Evolutionary conservation across 2,797 vertebrate species (phyloP).

Genomic region (Heterohyrax brucei): DNA sequence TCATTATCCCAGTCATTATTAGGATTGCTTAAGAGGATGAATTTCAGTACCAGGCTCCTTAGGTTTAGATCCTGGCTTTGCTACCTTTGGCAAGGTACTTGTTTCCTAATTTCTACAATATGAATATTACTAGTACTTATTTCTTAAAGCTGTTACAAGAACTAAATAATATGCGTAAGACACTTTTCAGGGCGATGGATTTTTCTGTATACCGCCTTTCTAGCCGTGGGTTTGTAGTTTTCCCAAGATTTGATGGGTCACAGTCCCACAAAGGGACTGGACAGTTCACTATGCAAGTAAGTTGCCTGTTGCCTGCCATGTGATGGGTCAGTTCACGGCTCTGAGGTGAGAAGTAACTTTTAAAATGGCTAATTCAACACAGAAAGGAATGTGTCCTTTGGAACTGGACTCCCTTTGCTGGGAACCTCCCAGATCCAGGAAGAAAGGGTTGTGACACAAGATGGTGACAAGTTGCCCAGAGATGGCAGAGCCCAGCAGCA

Average conservation of each 20-base stretch:
- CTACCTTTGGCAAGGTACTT: too few species aligned
- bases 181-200: background rate
- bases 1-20: conserved; percentile 50
- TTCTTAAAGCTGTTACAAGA: conserved; percentile 22
- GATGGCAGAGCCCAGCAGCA: background rate
- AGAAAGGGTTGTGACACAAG: background rate
- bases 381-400: background rate
- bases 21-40: conserved; percentile 12
- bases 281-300: background rate
- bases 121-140: background rate
- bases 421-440: background rate
- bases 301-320: background rate
- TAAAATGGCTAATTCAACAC: background rate
- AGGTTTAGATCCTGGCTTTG: conserved; percentile 2
- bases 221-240: background rate
- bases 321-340: background rate
- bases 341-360: background rate
- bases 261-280: background rate
- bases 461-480: background rate
- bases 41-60: conserved; percentile 42
- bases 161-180: background rate
- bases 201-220: background rate
- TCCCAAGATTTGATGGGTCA: background rate
- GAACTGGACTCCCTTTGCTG: background rate
- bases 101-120: background rate